A percentile compares a stretch with the other conserved stretches of the same genome.
Conservation (phyloP, 2,797 vertebrate genomes). For the Glyptemys insculpta region DNA sequence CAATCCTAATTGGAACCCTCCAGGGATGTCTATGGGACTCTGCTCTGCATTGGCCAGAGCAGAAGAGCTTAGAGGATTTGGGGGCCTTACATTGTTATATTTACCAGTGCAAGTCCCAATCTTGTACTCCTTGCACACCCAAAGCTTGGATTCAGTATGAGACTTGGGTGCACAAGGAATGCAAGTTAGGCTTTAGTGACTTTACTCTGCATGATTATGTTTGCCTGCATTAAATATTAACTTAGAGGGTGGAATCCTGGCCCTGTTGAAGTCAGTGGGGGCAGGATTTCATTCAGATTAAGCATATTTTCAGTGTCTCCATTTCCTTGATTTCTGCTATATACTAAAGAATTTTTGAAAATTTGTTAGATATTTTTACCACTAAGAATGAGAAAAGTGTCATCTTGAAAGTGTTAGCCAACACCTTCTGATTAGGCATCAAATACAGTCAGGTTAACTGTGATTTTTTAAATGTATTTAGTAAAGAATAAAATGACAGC, state of each 20-base stretch:
- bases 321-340: neutral
- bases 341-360: constrained; percentile 7
- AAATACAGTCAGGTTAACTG: constrained; percentile 59
- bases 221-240: neutral
- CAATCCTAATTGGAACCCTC: neutral
- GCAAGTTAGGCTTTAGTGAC: neutral
- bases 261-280: neutral
- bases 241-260: neutral
- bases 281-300: neutral
- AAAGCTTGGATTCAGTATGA: neutral
- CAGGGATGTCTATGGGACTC: fast-evolving
- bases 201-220: neutral
- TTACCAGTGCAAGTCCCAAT: neutral
- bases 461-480: constrained; percentile 64
- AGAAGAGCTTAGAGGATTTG: neutral
- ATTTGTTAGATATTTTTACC: constrained; percentile 9
- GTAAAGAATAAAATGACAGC: constrained; percentile 67
- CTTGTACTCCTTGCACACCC: neutral
- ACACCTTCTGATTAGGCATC: constrained; percentile 64
- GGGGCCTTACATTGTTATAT: neutral
- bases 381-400: constrained; percentile 37
- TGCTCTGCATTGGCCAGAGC: neutral
- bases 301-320: neutral
- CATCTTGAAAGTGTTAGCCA: constrained; percentile 55
- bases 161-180: neutral